Base-by-base conservation (phyloP, 2,888 invertebrate genomes). In the Agrenia bidenticulata region DNA sequence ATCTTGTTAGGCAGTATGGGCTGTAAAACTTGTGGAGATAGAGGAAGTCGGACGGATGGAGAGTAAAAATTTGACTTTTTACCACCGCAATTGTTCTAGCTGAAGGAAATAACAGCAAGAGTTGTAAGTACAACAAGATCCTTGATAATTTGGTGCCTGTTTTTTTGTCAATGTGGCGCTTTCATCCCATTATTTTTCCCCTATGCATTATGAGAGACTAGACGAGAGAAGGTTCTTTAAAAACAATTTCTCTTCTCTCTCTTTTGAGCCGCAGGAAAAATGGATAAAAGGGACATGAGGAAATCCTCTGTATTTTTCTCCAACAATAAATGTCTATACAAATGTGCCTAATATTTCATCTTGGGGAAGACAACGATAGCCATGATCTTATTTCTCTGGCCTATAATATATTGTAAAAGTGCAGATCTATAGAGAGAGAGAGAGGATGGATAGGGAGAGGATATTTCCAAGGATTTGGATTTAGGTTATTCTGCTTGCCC, bases 271-370 rank as follows among this genome's bases (percentile, higher is more conserved):
- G 7, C 21, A 51, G 51, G 19, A 45, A 19, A 45, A 15, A 45
- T 11, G 19, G 21, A 51, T 51, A 51, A 24, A 51, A 51, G 24
- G 51, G 24, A 51, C 21, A 51, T 19, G 24, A 51, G 51, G 21
- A 51, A 51, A 51, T 19, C 51, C 24, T 51, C 51, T 24, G 51
- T 24, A 51, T 51, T 51, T 51, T 51, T 51, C 24, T 24, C 51
- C 51, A 24, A 51, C 51, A 19, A 51, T 24, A 51, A 51, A 51
- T 51, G 51, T 51, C 51, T 24, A 51, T 51, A 51, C 51, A 51
- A 51, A 51, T 24, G 51, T 51, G 51, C 23, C 7, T 23, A 51
- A 51, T 51, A 51, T 51, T 51, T 51, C 24, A 51, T 51, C 19
- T 51, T 19, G 13, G 23, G 19, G 15, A 15, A 51, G 51, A 23